Evolutionary conservation across 2,888 invertebrate species (phyloP).

Genomic region (Ecliptopera silaceata): DNA sequence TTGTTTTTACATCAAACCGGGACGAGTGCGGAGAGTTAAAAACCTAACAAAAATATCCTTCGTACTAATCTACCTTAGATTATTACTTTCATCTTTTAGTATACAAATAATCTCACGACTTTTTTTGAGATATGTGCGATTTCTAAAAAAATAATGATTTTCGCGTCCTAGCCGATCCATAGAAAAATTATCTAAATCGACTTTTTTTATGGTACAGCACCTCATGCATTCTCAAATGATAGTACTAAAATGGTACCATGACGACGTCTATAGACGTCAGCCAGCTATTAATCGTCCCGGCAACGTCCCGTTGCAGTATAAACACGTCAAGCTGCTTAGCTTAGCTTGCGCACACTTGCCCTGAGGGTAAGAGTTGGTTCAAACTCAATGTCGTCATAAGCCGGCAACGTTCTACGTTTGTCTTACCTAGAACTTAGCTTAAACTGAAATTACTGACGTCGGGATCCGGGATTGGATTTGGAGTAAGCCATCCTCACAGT

Average conservation of each 20-base stretch:
- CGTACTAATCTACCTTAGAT: too few relatives aligned
- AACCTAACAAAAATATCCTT: too few relatives aligned
- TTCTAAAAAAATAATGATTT: too few relatives aligned
- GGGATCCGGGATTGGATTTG: constrained; percentile 35
- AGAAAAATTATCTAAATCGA: too few relatives aligned
- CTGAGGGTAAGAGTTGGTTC: constrained; percentile 56
- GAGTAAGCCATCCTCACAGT: constrained; percentile 31
- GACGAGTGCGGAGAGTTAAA: neutral
- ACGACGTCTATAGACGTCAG: neutral
- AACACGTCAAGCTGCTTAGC: constrained; percentile 15
- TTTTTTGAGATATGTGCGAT: too few relatives aligned
- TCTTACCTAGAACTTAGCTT: constrained; percentile 57
- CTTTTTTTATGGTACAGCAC: too few relatives aligned
- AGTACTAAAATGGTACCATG: too few relatives aligned
- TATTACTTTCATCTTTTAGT: too few relatives aligned
- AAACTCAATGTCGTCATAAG: constrained; percentile 66
- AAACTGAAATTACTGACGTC: constrained; percentile 55
- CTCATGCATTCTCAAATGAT: too few relatives aligned
- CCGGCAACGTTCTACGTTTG: constrained; percentile 60
- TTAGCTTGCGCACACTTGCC: constrained; percentile 46
- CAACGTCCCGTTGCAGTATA: constrained; percentile 2
- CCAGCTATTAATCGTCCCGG: neutral
- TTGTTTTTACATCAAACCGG: neutral
- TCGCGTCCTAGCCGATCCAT: too few relatives aligned
- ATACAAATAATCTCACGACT: too few relatives aligned